A percentile compares a stretch with the other conserved stretches of the same genome.
Conservation (phyloP, 2,113 vertebrate genomes). For the Chionis minor region DNA sequence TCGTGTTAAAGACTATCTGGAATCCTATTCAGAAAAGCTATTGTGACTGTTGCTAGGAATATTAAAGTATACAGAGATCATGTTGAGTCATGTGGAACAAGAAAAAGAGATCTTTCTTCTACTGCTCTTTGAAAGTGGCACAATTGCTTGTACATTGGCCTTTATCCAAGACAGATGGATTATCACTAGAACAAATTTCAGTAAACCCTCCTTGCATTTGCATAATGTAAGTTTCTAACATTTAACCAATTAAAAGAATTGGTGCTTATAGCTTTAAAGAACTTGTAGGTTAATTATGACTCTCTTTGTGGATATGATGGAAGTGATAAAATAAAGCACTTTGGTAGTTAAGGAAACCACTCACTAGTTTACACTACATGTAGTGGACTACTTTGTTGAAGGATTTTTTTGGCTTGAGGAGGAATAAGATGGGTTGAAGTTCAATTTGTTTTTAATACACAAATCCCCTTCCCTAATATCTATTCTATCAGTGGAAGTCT, state of each 20-base stretch:
- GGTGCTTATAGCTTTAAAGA: slow-evolving; percentile 29
- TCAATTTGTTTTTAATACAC: neutral
- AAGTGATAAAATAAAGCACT: neutral
- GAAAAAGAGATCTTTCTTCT: neutral
- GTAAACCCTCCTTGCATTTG: neutral
- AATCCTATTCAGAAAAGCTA: neutral
- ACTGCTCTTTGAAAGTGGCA: neutral
- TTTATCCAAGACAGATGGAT: slow-evolving; percentile 52
- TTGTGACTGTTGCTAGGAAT: neutral
- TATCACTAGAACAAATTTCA: slow-evolving; percentile 13
- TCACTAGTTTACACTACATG: neutral
- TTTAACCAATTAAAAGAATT: slow-evolving; percentile 19
- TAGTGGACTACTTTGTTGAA: neutral
- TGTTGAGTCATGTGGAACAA: neutral
- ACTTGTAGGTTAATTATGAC: slow-evolving; percentile 40
- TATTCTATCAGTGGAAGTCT: neutral
- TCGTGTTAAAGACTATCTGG: neutral
- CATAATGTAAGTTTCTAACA: slow-evolving; percentile 3
- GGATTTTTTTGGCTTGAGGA: neutral
- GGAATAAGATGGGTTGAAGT: neutral
- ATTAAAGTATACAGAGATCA: neutral
- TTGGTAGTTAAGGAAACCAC: neutral
- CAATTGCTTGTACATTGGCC: neutral
- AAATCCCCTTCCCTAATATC: neutral
- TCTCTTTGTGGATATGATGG: neutral